Conservation (phyloP, 2,888 invertebrate species). For the Boloria euphrosyne region DNA sequence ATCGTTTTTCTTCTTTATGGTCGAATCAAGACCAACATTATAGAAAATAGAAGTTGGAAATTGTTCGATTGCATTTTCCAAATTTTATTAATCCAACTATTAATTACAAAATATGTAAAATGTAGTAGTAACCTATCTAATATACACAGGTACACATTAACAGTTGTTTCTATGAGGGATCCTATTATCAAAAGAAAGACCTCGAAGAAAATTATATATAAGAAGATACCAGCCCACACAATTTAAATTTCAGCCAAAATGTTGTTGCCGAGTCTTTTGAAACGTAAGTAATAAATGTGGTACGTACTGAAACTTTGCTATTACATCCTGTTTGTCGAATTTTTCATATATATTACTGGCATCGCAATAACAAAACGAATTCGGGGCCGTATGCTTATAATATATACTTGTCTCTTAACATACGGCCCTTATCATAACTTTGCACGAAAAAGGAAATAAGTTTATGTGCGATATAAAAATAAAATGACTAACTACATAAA, state of each 20-base stretch:
- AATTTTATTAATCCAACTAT: neutral
- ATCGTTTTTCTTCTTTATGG: neutral
- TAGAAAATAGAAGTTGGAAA: constrained; percentile 2
- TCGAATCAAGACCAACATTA: neutral
- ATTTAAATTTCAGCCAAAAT: constrained; percentile 6
- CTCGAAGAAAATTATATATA: neutral
- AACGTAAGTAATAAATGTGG: constrained; percentile 29
- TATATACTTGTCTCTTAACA: neutral
- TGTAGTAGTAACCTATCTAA: neutral
- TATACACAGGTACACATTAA: neutral
- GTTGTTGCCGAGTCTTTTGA: constrained; percentile 27
- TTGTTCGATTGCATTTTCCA: neutral
- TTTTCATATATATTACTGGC: neutral
- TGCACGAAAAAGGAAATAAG: no score
- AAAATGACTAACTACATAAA: no score
- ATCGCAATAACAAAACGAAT: constrained; percentile 11
- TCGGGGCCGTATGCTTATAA: neutral
- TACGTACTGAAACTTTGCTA: constrained; percentile 22
- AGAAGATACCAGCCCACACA: no score
- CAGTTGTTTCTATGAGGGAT: no score
- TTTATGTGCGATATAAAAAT: no score
- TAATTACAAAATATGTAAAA: neutral
- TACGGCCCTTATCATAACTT: neutral
- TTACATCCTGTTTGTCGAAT: constrained; percentile 26
- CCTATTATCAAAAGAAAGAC: neutral